A percentile compares a stretch with the other conserved stretches of the same genome.
Conservation (phyloP, 2,113 vertebrate genomes). For the Astur gentilis region DNA sequence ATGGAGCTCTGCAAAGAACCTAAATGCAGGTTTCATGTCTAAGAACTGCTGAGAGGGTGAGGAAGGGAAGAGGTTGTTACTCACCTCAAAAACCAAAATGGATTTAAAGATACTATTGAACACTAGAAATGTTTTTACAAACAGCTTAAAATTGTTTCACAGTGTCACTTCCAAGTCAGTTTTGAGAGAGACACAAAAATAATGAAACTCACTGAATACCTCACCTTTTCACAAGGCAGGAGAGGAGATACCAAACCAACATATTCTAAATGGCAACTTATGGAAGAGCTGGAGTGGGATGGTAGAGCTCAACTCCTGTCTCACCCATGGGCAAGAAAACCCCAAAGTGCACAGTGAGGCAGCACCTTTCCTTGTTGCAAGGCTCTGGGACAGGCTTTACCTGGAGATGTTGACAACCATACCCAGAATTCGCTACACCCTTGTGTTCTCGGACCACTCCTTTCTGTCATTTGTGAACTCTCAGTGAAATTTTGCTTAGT, state of each 20-base stretch:
- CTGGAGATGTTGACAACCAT: background rate
- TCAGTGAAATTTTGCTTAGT: background rate
- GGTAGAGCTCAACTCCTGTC: background rate
- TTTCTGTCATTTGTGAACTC: background rate
- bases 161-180: background rate
- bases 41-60: background rate
- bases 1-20: background rate
- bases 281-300: background rate
- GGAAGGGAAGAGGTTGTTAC: background rate
- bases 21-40: background rate
- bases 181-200: background rate
- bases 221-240: rapidly evolving
- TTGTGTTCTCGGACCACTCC: background rate
- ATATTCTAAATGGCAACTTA: background rate
- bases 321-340: background rate
- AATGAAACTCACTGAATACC: background rate
- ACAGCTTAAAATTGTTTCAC: background rate
- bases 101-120: background rate
- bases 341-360: too few species aligned
- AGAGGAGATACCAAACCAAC: background rate
- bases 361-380: background rate
- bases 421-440: background rate
- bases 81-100: background rate
- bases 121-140: background rate
- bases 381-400: background rate